Base-by-base conservation (phyloP, 2,888 invertebrate species). In the Chaitophorus viminalis region DNA sequence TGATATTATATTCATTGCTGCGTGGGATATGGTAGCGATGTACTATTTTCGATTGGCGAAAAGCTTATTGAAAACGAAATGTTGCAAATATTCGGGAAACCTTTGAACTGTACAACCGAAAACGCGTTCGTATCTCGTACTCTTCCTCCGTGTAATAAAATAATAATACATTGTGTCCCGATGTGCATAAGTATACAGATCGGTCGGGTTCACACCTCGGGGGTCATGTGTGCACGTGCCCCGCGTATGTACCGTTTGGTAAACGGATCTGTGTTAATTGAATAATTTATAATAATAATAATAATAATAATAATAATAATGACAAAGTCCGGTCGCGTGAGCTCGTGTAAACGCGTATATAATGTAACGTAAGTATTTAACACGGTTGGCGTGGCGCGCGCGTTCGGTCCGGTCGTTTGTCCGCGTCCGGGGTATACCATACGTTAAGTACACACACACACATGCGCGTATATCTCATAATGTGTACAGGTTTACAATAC, bases 241-340 rank as follows among this genome's bases (percentile, higher is more conserved):
- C 18, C 25, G 39, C 18, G 39, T n/a, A 65, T 65, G 39, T 29
- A 39, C 68, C 65, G 68, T 81, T 39, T 17, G 52, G 70, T 82
- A 72, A 82, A 82, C 72, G 82, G 52, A 82, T 82, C 33, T 29
- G 70, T 72, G 72, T 82, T 82, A 82, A 82, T 82, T 82, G 70
- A 82, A 82, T 72, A 70, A n/a, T n/a, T n/a, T n/a, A n/a, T n/a
- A n/a, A 82, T 72, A 82, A 82, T 81, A 78, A 33, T 60, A 76
- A 14, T 29, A 76, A 18, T 29, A n/a, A 54, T 31, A 33, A 77
- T 31, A 54, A 76, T 17, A 33, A 33, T 31, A 25, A 60, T 46
- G 21, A 81, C 18, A 0, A 17, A 25, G 68, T 65, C 60, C 60
- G 25, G 36, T 60, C 78, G 78, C 39, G 33, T n/a, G 33, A 54